phyloP scores from a whole-genome alignment of 2,797 vertebrate species.

The Nyctalus aviator region DNA sequence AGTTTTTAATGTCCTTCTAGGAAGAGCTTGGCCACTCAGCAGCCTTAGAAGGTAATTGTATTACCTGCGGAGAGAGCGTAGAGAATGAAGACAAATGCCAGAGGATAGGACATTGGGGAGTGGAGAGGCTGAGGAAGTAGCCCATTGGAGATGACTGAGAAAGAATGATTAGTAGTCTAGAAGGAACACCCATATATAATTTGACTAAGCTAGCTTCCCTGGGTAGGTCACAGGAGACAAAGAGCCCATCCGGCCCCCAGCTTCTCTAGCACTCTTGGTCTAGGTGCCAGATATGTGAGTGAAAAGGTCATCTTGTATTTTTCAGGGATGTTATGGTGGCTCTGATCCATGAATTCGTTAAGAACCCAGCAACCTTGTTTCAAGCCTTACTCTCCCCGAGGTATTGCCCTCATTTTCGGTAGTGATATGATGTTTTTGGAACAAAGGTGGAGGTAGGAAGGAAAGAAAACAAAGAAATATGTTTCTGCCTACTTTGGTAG shows the following conservation, averaged over 20 bases:
- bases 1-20: neutral
- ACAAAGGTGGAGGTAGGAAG: neutral
- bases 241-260: accelerated
- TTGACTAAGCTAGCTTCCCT: neutral
- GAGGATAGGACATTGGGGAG: neutral
- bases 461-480: neutral
- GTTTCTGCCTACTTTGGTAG: neutral
- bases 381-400: neutral
- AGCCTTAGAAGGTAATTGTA: neutral
- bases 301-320: neutral
- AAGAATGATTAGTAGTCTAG: neutral
- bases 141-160: neutral
- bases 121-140: neutral
- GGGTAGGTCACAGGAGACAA: neutral
- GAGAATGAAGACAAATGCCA: neutral
- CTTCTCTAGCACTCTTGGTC: neutral
- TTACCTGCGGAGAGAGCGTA: neutral
- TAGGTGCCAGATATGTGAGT: neutral
- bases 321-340: neutral
- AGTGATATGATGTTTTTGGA: neutral
- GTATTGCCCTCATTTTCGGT: neutral
- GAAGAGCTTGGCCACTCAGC: neutral
- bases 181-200: neutral
- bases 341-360: neutral
- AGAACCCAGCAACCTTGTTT: neutral